A percentile compares a stretch with the other conserved stretches of the same genome.
phyloP scores from a whole-genome alignment of 2,113 vertebrate genomes.

The Hemicordylus capensis region DNA sequence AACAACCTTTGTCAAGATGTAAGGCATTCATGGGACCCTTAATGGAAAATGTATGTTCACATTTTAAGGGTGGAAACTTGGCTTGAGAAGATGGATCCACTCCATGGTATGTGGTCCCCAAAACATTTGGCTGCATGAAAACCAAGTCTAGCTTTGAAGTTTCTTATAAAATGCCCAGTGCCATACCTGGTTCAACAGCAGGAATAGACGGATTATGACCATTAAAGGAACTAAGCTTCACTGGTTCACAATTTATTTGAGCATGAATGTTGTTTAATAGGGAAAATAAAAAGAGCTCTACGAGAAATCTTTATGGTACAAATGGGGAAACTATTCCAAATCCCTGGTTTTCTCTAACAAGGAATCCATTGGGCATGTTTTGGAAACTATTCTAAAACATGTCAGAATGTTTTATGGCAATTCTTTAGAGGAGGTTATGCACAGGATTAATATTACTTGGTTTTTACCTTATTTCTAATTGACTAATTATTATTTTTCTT shows the following conservation, averaged over 20 bases:
- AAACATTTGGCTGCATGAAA: slow-evolving; percentile 42
- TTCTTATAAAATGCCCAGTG: slow-evolving; percentile 43
- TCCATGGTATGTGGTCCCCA: slow-evolving; percentile 15
- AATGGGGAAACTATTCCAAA: slow-evolving; percentile 69
- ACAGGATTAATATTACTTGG: slow-evolving; percentile 65
- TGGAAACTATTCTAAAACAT: slow-evolving; percentile 70
- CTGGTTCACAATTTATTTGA: slow-evolving; percentile 64
- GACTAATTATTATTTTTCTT: slow-evolving; percentile 69
- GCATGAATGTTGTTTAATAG: slow-evolving; percentile 59
- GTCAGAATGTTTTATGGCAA: slow-evolving; percentile 70
- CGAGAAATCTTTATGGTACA: slow-evolving; percentile 56
- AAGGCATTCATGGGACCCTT: neutral
- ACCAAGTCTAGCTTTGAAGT: slow-evolving; percentile 46
- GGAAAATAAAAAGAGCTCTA: slow-evolving; percentile 59
- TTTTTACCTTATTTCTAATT: slow-evolving; percentile 75
- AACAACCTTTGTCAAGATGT: slow-evolving; percentile 5
- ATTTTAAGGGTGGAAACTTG: slow-evolving; percentile 37
- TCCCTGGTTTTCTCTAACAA: slow-evolving; percentile 63
- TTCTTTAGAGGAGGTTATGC: slow-evolving; percentile 59
- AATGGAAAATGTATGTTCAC: slow-evolving; percentile 29
- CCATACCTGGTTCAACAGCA: slow-evolving; percentile 48
- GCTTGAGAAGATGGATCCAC: slow-evolving; percentile 48
- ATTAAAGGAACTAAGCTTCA: slow-evolving; percentile 61
- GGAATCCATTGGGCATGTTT: slow-evolving; percentile 59
- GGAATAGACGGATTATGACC: slow-evolving; percentile 67